phyloP scores from a whole-genome alignment of 2,797 vertebrate species.

The Nannoperca australis region DNA sequence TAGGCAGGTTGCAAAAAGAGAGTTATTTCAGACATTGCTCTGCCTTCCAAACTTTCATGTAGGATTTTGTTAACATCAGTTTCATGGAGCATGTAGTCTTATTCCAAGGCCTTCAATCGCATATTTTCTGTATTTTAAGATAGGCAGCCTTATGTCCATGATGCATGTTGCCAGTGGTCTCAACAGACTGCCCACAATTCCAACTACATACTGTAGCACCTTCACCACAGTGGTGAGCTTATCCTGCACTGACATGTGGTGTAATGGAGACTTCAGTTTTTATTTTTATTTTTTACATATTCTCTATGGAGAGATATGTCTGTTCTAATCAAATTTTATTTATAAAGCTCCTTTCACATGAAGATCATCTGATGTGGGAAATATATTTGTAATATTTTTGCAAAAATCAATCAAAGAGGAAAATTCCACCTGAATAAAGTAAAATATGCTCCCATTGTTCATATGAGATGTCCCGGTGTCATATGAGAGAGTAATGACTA shows the following conservation, averaged over 20 bases:
- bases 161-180: not conserved
- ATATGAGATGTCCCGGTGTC: slow-evolving; percentile 24
- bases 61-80: not conserved
- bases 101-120: not conserved
- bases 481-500: slow-evolving; percentile 45
- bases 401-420: slow-evolving; percentile 12
- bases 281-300: not conserved
- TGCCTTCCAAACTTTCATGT: not conserved
- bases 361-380: not conserved
- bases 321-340: slow-evolving; percentile 5
- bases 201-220: not conserved
- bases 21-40: not conserved
- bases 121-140: slow-evolving; percentile 1
- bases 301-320: not conserved
- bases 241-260: not conserved
- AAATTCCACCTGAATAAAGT: not conserved
- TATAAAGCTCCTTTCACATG: not conserved
- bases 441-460: slow-evolving; percentile 24
- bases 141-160: not conserved
- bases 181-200: slow-evolving; percentile 6
- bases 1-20: not conserved
- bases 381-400: slow-evolving; percentile 16
- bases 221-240: not conserved
- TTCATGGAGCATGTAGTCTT: not conserved
- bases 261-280: not conserved